Conservation (phyloP, 2,113 vertebrate genomes). For the Sitta europaea region DNA sequence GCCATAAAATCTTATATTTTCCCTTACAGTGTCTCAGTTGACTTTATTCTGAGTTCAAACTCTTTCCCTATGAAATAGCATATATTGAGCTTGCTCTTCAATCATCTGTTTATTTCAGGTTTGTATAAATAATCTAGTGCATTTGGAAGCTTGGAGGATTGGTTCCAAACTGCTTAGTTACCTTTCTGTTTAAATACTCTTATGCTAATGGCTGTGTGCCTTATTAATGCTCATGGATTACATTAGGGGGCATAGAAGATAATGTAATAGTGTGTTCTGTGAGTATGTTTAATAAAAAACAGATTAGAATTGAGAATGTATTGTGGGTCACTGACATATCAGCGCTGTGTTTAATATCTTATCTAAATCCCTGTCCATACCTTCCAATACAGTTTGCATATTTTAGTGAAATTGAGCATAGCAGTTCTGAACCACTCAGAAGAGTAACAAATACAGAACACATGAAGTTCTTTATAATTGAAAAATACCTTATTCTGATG, state of each 20-base stretch:
- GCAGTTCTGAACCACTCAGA: not conserved
- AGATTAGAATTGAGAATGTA: conserved; percentile 12
- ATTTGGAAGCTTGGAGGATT: not conserved
- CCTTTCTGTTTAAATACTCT: not conserved
- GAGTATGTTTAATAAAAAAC: not conserved
- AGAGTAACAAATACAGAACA: not conserved
- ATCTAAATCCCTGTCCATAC: not conserved
- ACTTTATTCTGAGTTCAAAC: not conserved
- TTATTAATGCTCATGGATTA: not conserved
- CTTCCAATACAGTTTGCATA: not conserved
- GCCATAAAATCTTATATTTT: not conserved
- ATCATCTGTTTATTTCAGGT: not conserved
- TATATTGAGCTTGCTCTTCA: not conserved
- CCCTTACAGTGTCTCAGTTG: not conserved
- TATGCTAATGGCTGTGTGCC: not conserved
- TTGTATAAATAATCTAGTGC: not conserved
- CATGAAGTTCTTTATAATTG: not conserved
- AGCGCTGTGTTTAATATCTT: not conserved
- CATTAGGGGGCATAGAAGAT: not conserved
- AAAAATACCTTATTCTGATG: not conserved
- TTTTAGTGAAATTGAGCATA: not conserved
- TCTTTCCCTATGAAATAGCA: not conserved
- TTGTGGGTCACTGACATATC: not conserved
- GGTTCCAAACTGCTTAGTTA: not conserved
- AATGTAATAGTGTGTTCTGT: not conserved